Percentiles rank a stretch among this genome's conserved stretches.
phyloP scores from a whole-genome alignment of 2,113 vertebrate species.

The Varanus salvator region DNA sequence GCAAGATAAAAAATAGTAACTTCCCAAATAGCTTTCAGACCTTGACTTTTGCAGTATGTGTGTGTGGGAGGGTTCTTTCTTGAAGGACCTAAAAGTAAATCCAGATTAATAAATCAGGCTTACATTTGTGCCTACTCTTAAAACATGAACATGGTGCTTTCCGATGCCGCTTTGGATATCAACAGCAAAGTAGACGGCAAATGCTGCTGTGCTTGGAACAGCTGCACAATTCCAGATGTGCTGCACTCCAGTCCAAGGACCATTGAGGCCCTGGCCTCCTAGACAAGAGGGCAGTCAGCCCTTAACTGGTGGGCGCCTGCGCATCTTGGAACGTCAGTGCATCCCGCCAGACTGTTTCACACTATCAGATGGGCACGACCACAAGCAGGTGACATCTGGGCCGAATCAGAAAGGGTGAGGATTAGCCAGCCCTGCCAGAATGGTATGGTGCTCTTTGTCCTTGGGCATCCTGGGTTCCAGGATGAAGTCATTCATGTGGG shows the following conservation, averaged over 20 bases:
- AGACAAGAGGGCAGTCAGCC: neutral
- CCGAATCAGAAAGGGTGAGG: neutral
- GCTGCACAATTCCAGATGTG: rapidly evolving
- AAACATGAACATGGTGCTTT: neutral
- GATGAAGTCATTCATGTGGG: neutral
- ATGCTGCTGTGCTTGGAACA: rapidly evolving
- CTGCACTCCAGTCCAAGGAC: neutral
- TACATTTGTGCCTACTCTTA: neutral
- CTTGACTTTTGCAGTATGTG: neutral
- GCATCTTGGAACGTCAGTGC: neutral
- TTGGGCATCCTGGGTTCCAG: neutral
- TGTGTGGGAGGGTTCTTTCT: too few species aligned
- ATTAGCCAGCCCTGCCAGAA: neutral
- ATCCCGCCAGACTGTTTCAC: neutral
- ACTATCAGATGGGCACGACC: neutral
- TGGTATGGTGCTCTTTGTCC: neutral
- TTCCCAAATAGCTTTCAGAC: neutral
- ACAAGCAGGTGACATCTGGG: neutral
- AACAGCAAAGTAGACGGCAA: neutral
- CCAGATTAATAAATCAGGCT: neutral
- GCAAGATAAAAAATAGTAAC: neutral
- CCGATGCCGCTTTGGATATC: neutral
- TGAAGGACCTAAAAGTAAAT: neutral
- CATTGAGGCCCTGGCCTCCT: neutral
- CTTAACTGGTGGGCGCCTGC: neutral